These are phyloP conservation scores for Kradibia gibbosae DNA, from an alignment of 1,140 invertebrate genomes.

Conservation along the genomic window DNA sequence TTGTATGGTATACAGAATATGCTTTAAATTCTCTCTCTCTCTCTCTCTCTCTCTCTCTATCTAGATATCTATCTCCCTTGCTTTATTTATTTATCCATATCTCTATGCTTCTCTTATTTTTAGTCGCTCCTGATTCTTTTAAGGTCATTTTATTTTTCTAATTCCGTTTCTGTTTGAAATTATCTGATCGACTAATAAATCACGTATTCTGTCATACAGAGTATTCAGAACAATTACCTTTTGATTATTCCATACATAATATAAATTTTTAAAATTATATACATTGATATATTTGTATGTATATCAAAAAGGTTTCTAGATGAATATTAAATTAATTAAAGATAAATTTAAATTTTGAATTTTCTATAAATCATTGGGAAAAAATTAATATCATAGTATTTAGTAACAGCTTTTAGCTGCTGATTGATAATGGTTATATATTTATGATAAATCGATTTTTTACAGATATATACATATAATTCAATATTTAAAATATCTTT, in stretches of 20 bases:
- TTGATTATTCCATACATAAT: not conserved
- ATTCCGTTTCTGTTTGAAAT: not conserved
- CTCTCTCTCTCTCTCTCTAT: not conserved
- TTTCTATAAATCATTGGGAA: not conserved
- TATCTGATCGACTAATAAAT: not conserved
- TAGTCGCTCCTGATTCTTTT: no score
- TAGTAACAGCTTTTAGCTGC: not conserved
- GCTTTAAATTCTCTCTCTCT: not conserved
- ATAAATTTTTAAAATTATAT: not conserved
- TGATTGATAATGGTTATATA: not conserved
- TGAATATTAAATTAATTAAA: not conserved
- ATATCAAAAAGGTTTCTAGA: not conserved
- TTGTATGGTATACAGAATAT: not conserved
- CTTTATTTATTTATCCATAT: no score
- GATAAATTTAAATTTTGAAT: not conserved
- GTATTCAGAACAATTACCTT: not conserved
- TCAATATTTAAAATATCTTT: not conserved
- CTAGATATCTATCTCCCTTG: not conserved
- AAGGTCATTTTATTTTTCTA: not conserved
- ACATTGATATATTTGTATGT: not conserved
- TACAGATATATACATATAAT: not conserved
- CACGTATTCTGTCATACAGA: not conserved
- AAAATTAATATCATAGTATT: no score
- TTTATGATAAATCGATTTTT: not conserved
- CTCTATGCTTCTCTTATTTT: no score